Conservation (phyloP, 1,140 invertebrate genomes). For the Orchesella cincta region DNA sequence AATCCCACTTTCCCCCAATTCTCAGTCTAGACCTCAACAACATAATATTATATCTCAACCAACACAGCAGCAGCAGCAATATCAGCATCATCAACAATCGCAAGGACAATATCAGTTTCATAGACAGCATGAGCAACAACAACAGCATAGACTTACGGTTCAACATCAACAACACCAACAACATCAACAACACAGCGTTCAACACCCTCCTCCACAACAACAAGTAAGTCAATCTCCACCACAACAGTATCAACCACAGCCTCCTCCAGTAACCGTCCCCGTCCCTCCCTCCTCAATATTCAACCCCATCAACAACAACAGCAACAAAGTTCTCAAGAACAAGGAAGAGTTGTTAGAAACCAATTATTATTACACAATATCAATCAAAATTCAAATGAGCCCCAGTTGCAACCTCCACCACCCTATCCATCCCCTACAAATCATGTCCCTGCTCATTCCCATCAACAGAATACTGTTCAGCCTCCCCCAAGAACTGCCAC, state of each 20-base stretch:
- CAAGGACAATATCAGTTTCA: neutral
- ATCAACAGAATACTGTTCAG: neutral
- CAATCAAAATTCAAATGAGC: neutral
- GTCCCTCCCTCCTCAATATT: too few relatives aligned
- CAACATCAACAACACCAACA: conserved; percentile 31
- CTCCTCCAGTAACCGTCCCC: too few relatives aligned
- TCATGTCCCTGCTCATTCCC: neutral
- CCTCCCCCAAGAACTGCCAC: conserved; percentile 1
- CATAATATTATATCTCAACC: neutral
- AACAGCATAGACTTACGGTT: neutral
- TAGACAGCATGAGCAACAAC: conserved; percentile 2
- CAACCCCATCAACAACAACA: neutral
- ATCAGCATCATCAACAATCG: neutral
- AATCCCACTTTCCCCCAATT: conserved; percentile 55
- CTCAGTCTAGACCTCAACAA: conserved; percentile 49
- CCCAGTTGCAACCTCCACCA: neutral
- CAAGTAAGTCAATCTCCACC: neutral
- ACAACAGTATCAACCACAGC: neutral
- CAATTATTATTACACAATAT: neutral
- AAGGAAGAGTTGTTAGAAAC: conserved; percentile 4
- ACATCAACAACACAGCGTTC: conserved; percentile 46
- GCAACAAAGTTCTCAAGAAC: neutral
- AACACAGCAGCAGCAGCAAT: neutral
- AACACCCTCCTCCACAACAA: conserved; percentile 28
- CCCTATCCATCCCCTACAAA: neutral